A percentile compares a stretch with the other conserved stretches of the same genome.
Conservation (phyloP, 1,140 invertebrate species). For the Tetranychus urticae region DNA sequence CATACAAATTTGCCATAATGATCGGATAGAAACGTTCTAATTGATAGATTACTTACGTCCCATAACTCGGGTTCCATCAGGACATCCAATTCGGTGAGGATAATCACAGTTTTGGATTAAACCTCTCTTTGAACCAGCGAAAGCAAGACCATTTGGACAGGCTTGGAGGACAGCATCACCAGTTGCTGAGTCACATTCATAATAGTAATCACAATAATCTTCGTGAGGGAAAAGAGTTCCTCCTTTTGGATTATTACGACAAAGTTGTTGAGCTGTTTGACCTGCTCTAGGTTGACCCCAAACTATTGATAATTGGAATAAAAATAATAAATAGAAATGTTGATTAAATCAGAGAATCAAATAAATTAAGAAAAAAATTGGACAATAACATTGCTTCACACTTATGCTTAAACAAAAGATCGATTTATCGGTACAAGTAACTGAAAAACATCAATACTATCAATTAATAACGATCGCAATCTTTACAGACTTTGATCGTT, state of each 20-base stretch:
- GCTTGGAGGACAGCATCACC: slow-evolving; percentile 12
- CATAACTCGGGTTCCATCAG: slow-evolving; percentile 12
- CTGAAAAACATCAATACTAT: too few species aligned
- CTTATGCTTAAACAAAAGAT: too few species aligned
- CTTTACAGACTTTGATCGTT: too few species aligned
- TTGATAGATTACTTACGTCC: slow-evolving; percentile 11
- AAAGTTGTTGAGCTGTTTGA: slow-evolving; percentile 9
- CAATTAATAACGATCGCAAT: too few species aligned
- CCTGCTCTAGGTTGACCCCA: slow-evolving; percentile 1
- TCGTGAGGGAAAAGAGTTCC: slow-evolving; percentile 14
- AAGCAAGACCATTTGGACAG: slow-evolving; percentile 69
- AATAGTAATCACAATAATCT: slow-evolving; percentile 18
- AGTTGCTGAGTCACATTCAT: slow-evolving; percentile 13
- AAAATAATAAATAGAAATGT: too few species aligned
- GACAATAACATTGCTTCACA: too few species aligned
- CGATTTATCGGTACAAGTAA: too few species aligned
- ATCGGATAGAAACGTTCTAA: not conserved
- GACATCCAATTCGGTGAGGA: slow-evolving; percentile 15
- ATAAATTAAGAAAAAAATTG: too few species aligned
- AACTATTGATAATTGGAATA: too few species aligned
- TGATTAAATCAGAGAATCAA: too few species aligned
- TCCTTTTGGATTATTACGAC: slow-evolving; percentile 8
- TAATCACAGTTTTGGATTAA: slow-evolving; percentile 15
- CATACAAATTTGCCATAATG: too few species aligned
- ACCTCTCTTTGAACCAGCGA: slow-evolving; percentile 45